Evolutionary conservation across 2,888 invertebrate genomes (phyloP), one percentile per base, ranked within the genome.

Genomic region (Actias luna): DNA sequence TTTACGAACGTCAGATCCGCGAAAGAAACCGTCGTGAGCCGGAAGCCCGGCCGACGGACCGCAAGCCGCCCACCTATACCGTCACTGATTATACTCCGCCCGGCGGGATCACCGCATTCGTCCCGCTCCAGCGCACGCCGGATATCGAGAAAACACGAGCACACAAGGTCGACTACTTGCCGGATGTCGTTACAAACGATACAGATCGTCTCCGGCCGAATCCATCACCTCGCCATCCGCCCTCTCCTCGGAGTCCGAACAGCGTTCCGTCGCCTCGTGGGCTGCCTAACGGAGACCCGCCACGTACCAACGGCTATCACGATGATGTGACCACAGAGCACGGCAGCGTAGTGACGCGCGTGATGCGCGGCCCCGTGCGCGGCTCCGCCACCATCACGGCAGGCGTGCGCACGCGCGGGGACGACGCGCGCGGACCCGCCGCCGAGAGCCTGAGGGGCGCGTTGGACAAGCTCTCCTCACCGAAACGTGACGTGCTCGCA

Each of bases 351-450:
- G 94, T 94, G 65, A 93, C 93, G 59, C 95, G 94, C 76, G 96
- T 96, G n/a, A 96, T 96, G 96, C 92, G 94, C 60, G 96, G 95
- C 0, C 96, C 96, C 0, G 94, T 95, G 65, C 93, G 94, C 64
- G 96, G 96, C 76, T 94, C 95, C 68, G 96, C 96, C 39, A 95
- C 95, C 18, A 94, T 95, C 22, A 89, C 93, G 58, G 81, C 91
- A 8, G 94, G 94, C 59, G 94, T 93, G 80, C 93, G 88, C 70
- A 90, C 94, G 61, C 93, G 94, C 70, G 92, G 93, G 70, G 83
- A 77, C 36, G 50, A 71, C 74, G 7, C 73, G 69, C 60, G 73
- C 46, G 57, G 73, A 36, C 76, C 76, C 57, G 87, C 85, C 61
- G 88, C 85, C 18, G 88, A 86, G 74, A 82, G 71, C 65, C 82